Percentiles rank a stretch among this genome's conserved stretches.
Conservation (phyloP, 2,113 vertebrate species). For the Lepidothrix coronata region DNA sequence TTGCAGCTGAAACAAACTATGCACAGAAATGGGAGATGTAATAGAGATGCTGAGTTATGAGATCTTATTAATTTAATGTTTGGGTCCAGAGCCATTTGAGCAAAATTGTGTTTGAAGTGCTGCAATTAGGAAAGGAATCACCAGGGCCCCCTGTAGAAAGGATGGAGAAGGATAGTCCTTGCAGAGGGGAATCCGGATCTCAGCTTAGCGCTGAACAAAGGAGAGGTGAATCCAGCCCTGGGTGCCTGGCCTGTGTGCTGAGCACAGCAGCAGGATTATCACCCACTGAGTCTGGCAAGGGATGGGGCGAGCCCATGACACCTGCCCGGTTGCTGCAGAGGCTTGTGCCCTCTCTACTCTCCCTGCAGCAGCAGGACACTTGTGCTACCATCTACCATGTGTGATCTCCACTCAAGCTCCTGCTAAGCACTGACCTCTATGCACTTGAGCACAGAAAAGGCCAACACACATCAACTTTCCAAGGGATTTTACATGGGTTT, state of each 20-base stretch:
- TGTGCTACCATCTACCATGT: rapidly evolving
- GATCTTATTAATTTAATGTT: neutral
- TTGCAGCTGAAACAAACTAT: neutral
- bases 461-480: neutral
- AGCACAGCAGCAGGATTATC: neutral
- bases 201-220: rapidly evolving
- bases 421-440: neutral
- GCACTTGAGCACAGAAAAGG: neutral
- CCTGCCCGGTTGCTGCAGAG: rapidly evolving
- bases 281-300: neutral
- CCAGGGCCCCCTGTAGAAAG: neutral
- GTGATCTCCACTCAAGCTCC: neutral
- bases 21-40: neutral
- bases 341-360: neutral
- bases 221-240: neutral
- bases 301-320: rapidly evolving
- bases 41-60: slow-evolving; percentile 1
- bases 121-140: neutral
- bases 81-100: neutral
- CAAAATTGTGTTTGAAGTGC: neutral
- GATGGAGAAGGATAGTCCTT: neutral
- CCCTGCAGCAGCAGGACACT: neutral
- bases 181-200: neutral
- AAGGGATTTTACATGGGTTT: neutral
- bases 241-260: neutral